phyloP scores from a whole-genome alignment of 2,888 invertebrate species.

The Habrosyne pyritoides region DNA sequence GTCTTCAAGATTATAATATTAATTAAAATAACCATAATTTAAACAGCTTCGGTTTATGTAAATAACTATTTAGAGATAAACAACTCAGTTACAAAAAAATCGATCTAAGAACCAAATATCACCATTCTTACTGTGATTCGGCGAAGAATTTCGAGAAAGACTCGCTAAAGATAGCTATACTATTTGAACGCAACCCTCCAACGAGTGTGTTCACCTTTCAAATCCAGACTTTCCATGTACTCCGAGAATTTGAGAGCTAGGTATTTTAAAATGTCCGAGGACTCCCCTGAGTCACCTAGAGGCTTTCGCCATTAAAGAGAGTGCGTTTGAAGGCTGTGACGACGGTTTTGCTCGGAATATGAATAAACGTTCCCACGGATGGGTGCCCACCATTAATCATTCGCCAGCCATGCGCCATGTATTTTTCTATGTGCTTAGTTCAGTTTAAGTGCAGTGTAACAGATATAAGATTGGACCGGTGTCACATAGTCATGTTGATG shows the following conservation, averaged over 20 bases:
- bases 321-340: constrained; percentile 13
- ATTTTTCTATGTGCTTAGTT: background rate
- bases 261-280: constrained; percentile 42
- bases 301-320: constrained; percentile 37
- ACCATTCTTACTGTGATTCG: background rate
- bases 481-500: background rate
- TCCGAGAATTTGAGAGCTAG: constrained; percentile 25
- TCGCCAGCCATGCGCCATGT: constrained; percentile 13
- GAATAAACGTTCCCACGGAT: constrained; percentile 36
- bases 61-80: no score
- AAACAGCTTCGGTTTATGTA: background rate
- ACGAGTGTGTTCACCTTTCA: constrained; percentile 27
- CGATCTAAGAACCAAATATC: background rate
- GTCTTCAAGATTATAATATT: no score
- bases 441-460: background rate
- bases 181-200: background rate
- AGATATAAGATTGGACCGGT: background rate
- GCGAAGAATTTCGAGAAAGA: background rate
- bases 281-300: constrained; percentile 28
- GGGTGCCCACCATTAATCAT: constrained; percentile 43
- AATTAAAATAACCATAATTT: no score
- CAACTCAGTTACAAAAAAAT: no score
- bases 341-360: constrained; percentile 28
- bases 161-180: background rate
- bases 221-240: constrained; percentile 25